These are phyloP conservation scores for Cantharis lateralis DNA, from an alignment of 2,888 invertebrate genomes.

Conservation along the genomic window DNA sequence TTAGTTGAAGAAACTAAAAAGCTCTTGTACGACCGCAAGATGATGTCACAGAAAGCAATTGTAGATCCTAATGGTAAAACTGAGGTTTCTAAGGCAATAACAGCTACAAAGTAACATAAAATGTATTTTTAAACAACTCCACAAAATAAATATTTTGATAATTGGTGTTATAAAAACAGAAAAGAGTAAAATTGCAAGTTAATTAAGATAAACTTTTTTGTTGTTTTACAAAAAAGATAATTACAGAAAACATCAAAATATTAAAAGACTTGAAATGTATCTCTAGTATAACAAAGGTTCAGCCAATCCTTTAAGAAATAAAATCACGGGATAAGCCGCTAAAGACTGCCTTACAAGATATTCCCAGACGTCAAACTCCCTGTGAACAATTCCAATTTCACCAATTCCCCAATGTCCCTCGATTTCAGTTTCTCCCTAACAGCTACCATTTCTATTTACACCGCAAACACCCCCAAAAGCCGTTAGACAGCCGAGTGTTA, in stretches of 20 bases:
- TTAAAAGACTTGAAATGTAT: not conserved
- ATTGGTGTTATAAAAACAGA: not conserved
- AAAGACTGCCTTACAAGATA: slow-evolving; percentile 28
- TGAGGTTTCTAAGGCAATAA: too few relatives aligned
- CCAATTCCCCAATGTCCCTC: slow-evolving; percentile 30
- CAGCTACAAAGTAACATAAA: too few relatives aligned
- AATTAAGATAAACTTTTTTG: not conserved
- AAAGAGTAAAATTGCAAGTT: not conserved
- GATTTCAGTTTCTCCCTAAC: slow-evolving; percentile 24
- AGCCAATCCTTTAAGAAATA: slow-evolving; percentile 10
- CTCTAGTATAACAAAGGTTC: slow-evolving; percentile 5
- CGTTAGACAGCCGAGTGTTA: slow-evolving; percentile 21
- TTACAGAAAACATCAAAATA: not conserved
- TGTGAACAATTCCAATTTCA: slow-evolving; percentile 32
- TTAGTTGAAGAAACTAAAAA: too few relatives aligned
- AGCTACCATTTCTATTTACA: slow-evolving; percentile 30
- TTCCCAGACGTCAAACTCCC: slow-evolving; percentile 32
- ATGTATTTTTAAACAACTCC: too few relatives aligned
- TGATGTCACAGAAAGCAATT: too few relatives aligned
- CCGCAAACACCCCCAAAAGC: slow-evolving; percentile 27
- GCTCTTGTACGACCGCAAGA: too few relatives aligned
- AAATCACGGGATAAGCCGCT: slow-evolving; percentile 25
- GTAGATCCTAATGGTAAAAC: too few relatives aligned
- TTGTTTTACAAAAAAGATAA: not conserved
- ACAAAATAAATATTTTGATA: not conserved